These are phyloP conservation scores for Teleopsis dalmanni DNA, from an alignment of 1,140 invertebrate species.

Conservation along the genomic window DNA sequence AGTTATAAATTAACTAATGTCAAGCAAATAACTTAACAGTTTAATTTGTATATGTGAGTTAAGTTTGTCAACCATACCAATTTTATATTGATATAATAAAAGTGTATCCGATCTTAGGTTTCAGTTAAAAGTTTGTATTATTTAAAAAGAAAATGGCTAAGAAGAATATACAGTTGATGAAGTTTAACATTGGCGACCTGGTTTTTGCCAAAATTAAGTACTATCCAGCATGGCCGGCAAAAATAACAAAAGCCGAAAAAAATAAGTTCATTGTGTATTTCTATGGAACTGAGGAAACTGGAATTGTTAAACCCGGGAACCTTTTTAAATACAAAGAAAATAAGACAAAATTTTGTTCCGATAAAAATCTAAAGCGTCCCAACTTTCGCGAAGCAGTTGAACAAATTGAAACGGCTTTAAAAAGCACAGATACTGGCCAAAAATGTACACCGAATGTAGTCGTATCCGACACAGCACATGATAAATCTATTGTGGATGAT, in stretches of 20 bases:
- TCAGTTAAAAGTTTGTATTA: no score
- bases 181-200: constrained; percentile 73
- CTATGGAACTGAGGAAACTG: constrained; percentile 88
- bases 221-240: constrained; percentile 91
- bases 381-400: constrained; percentile 42
- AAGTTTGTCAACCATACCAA: no score
- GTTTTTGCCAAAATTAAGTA: constrained; percentile 95
- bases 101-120: no score
- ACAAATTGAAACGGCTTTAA: constrained; percentile 40
- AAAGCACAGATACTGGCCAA: constrained; percentile 39
- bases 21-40: no score
- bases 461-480: constrained; percentile 9
- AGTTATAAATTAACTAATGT: no score
- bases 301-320: constrained; percentile 40
- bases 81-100: no score
- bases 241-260: constrained; percentile 67
- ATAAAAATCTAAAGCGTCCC: constrained; percentile 36
- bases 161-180: constrained; percentile 64
- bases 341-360: constrained; percentile 38
- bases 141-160: constrained; percentile 67
- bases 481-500: no score
- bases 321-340: constrained; percentile 30
- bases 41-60: no score
- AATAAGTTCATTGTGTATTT: constrained; percentile 87
- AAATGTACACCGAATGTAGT: constrained; percentile 30